phyloP scores from a whole-genome alignment of 2,797 vertebrate species.

The Lepus townsendii region DNA sequence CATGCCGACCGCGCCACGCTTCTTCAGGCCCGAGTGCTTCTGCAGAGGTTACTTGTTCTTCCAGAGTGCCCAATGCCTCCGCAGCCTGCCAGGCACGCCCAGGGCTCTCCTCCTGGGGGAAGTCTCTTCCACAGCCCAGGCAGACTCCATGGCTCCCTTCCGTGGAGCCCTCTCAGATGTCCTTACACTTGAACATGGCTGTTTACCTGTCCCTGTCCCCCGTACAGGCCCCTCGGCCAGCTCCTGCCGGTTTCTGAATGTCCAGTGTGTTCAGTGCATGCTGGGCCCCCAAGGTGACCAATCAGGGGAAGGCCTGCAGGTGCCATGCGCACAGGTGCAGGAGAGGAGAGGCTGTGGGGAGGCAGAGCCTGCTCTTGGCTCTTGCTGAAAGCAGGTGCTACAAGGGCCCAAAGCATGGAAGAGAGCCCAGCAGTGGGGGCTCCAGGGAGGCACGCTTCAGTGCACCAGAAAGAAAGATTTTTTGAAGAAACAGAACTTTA shows the following conservation, averaged over 20 bases:
- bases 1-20: no score
- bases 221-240: no score
- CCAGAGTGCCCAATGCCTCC: not conserved
- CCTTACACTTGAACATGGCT: not conserved
- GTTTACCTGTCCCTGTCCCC: not conserved
- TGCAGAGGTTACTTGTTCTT: not conserved
- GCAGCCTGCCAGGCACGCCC: not conserved
- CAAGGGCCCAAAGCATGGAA: rapidly evolving
- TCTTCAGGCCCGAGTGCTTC: not conserved
- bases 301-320: not conserved
- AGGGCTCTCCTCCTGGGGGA: not conserved
- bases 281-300: no score
- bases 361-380: not conserved
- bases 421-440: not conserved
- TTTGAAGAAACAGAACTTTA: no score
- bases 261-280: not conserved
- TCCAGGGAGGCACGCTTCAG: not conserved
- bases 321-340: not conserved
- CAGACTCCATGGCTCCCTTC: not conserved
- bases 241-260: not conserved
- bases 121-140: not conserved
- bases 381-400: not conserved
- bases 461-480: not conserved
- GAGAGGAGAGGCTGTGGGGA: not conserved
- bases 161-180: not conserved